These are phyloP conservation scores for Chelon auratus DNA, from an alignment of 2,797 vertebrate genomes.

Conservation along the genomic window DNA sequence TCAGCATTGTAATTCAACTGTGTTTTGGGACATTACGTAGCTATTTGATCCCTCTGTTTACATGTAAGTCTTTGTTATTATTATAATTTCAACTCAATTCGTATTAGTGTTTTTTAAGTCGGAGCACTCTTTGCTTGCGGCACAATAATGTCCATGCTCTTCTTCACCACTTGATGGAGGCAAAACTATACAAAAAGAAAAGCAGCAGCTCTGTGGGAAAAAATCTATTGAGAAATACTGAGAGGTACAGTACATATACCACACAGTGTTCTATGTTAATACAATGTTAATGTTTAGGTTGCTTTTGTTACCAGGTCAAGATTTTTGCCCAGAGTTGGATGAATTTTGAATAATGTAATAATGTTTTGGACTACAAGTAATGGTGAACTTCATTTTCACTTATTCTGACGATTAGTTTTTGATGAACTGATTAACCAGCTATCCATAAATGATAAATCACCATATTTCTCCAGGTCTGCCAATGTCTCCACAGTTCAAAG, in stretches of 20 bases:
- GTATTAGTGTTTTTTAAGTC: neutral
- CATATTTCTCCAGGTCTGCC: too few species aligned
- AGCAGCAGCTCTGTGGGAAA: neutral
- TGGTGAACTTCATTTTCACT: neutral
- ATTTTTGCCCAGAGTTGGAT: neutral
- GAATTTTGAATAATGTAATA: neutral
- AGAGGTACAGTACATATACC: too few species aligned
- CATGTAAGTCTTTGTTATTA: neutral
- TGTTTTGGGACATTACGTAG: neutral
- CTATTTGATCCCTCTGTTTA: neutral
- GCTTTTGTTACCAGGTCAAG: neutral
- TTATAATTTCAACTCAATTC: neutral
- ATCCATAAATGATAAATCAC: too few species aligned
- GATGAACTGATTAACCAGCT: too few species aligned
- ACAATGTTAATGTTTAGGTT: neutral
- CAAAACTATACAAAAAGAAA: conserved; percentile 49
- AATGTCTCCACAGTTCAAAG: too few species aligned
- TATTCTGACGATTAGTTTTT: neutral
- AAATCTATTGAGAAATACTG: too few species aligned
- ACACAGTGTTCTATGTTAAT: too few species aligned
- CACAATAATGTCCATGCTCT: conserved; percentile 10
- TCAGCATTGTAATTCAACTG: neutral
- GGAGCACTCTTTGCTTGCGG: neutral
- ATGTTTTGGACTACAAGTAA: neutral
- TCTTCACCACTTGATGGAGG: conserved; percentile 68